phyloP scores from a whole-genome alignment of 2,113 vertebrate species.

The Lampris megalopsis region DNA sequence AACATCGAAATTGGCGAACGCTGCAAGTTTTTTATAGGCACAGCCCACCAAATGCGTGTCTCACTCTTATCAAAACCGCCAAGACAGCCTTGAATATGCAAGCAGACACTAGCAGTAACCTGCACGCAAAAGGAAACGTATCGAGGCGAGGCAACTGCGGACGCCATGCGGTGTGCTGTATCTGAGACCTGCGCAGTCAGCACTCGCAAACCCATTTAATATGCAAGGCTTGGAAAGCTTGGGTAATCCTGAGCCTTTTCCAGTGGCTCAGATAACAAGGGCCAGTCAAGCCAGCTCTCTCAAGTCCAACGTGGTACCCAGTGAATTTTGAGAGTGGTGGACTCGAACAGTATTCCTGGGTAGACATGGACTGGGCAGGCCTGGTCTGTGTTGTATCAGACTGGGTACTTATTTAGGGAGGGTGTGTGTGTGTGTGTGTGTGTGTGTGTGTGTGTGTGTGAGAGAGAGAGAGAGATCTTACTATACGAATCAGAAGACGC shows the following conservation, averaged over 20 bases:
- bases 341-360: constrained; percentile 9
- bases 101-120: constrained; percentile 40
- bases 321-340: constrained; percentile 5
- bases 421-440: constrained; percentile 7
- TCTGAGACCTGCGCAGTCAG: constrained; percentile 62
- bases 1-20: too few species aligned
- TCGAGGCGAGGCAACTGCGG: constrained; percentile 38
- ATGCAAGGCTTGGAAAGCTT: constrained; percentile 53
- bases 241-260: constrained; percentile 27
- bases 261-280: background rate
- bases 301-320: background rate
- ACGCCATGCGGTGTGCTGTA: constrained; percentile 63
- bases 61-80: constrained; percentile 20
- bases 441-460: background rate
- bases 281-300: background rate
- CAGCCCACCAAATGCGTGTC: too few species aligned
- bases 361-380: background rate
- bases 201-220: constrained; percentile 31
- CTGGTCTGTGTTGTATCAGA: background rate
- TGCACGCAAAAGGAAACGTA: constrained; percentile 26
- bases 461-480: background rate
- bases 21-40: too few species aligned
- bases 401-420: constrained; percentile 2
- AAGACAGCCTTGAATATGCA: constrained; percentile 38
- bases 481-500: constrained; percentile 5